These are phyloP conservation scores for Morpho achilles DNA, from an alignment of 2,888 invertebrate genomes.

Conservation along the genomic window DNA sequence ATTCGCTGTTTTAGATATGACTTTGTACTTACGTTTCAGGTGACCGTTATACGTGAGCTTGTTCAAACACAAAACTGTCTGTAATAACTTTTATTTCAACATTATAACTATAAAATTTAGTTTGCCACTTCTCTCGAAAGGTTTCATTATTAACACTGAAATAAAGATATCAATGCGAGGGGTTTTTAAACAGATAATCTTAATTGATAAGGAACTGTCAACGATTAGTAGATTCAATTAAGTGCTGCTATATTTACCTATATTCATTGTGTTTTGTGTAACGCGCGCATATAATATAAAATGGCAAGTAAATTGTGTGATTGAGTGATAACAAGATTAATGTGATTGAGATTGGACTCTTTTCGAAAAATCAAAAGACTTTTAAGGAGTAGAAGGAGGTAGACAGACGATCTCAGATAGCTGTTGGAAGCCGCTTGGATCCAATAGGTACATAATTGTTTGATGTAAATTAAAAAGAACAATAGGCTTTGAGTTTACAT, in stretches of 20 bases:
- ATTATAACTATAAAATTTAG: slow-evolving; percentile 15
- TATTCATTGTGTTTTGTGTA: neutral
- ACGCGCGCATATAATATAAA: too few relatives aligned
- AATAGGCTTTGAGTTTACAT: too few relatives aligned
- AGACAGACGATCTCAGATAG: too few relatives aligned
- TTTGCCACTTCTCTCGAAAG: slow-evolving; percentile 34
- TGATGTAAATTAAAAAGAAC: too few relatives aligned
- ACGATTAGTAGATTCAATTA: slow-evolving; percentile 61
- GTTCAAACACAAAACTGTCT: neutral
- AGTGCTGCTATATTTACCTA: slow-evolving; percentile 25
- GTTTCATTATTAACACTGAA: slow-evolving; percentile 57
- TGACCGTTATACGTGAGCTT: neutral
- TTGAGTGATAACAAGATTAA: too few relatives aligned
- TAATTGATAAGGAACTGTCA: slow-evolving; percentile 61
- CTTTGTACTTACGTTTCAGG: slow-evolving; percentile 19
- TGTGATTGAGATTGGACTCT: too few relatives aligned
- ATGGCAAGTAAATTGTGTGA: too few relatives aligned
- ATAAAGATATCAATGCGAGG: slow-evolving; percentile 53
- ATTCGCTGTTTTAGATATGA: slow-evolving; percentile 7
- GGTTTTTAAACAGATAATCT: slow-evolving; percentile 73
- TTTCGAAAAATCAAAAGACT: too few relatives aligned
- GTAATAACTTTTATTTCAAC: slow-evolving; percentile 16
- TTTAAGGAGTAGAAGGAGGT: too few relatives aligned
- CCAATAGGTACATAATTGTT: too few relatives aligned
- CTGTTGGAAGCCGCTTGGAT: too few relatives aligned